phyloP scores from a whole-genome alignment of 2,888 invertebrate genomes.

The Pardosa pseudoannulata region DNA sequence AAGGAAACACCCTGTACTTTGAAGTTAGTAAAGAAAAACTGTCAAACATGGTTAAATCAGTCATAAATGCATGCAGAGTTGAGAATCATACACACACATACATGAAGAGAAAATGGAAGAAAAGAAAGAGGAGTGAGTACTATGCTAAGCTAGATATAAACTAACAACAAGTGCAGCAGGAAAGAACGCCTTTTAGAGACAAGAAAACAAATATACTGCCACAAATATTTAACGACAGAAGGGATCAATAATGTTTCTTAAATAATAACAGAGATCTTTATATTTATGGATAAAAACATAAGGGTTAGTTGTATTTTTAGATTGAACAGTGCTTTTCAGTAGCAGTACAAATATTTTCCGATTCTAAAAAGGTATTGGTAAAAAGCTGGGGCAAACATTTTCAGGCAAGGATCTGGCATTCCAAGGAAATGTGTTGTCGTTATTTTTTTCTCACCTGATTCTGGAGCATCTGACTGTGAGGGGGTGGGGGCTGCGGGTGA shows the following conservation, averaged over 20 bases:
- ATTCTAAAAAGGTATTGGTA: not conserved
- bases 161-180: slow-evolving; percentile 41
- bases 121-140: not conserved
- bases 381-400: not conserved
- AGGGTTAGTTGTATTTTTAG: no score
- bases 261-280: no score
- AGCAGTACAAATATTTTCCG: not conserved
- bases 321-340: no score
- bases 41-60: not conserved
- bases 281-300: no score
- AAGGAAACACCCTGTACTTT: slow-evolving; percentile 25
- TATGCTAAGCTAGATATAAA: slow-evolving; percentile 30
- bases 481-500: slow-evolving; percentile 88
- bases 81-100: slow-evolving; percentile 30
- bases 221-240: no score
- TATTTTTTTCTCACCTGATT: slow-evolving; percentile 81
- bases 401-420: slow-evolving; percentile 24
- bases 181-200: slow-evolving; percentile 27
- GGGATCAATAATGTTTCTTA: no score
- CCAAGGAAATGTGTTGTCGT: slow-evolving; percentile 16
- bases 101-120: slow-evolving; percentile 1
- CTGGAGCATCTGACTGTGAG: slow-evolving; percentile 89
- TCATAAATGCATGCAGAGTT: slow-evolving; percentile 37
- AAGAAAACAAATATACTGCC: slow-evolving; percentile 23
- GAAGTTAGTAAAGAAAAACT: slow-evolving; percentile 19